These are phyloP conservation scores for Bemisia tabaci DNA, from an alignment of 1,140 invertebrate species.

Conservation along the genomic window DNA sequence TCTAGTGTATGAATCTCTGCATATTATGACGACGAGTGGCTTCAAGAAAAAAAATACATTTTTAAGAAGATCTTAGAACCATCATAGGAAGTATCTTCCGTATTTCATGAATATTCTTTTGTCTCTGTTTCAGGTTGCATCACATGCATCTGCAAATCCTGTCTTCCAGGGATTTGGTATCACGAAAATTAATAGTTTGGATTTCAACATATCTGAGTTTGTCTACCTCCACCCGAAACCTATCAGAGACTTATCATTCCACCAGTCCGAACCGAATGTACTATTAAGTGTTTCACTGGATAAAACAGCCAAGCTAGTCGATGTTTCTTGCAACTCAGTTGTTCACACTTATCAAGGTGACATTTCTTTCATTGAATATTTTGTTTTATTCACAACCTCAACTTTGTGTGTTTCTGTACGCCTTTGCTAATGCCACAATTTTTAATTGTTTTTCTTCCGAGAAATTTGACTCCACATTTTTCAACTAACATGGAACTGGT, in stretches of 20 bases:
- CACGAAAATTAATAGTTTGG: slow-evolving; percentile 51
- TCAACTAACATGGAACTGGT: no score
- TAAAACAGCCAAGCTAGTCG: slow-evolving; percentile 55
- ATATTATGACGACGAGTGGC: no score
- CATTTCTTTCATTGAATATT: slow-evolving; percentile 31
- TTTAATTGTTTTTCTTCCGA: no score
- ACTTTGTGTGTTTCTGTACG: slow-evolving; percentile 12
- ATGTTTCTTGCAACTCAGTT: slow-evolving; percentile 37
- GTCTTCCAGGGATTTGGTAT: slow-evolving; percentile 66
- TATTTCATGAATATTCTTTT: no score
- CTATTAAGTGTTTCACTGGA: slow-evolving; percentile 67
- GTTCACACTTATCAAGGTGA: slow-evolving; percentile 31
- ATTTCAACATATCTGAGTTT: slow-evolving; percentile 37
- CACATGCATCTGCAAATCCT: slow-evolving; percentile 23
- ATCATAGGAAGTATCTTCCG: no score
- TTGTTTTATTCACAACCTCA: neutral
- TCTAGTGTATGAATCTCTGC: no score
- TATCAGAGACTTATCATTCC: slow-evolving; percentile 66
- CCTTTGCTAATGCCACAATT: no score
- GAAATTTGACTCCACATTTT: no score
- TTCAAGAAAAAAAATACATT: no score
- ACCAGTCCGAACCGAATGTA: slow-evolving; percentile 43
- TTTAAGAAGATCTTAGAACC: no score
- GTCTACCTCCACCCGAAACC: slow-evolving; percentile 49
- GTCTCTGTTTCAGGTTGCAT: slow-evolving; percentile 11